These are phyloP conservation scores for Lasioglossum zephyrum DNA, from an alignment of 2,888 invertebrate species.

Conservation along the genomic window DNA sequence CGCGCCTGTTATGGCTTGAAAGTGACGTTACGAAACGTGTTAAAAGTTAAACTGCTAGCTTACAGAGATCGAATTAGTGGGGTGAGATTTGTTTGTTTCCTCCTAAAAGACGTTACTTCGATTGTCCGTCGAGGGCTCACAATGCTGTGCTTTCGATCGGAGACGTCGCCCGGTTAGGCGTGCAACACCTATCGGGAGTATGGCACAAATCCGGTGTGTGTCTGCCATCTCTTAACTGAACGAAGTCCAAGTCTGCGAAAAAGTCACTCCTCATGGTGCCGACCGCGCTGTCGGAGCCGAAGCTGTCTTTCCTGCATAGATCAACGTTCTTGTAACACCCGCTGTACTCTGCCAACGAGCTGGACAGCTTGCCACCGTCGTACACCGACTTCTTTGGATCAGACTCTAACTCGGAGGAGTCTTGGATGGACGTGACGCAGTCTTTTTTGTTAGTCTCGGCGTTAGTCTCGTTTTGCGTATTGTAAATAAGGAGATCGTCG, in stretches of 20 bases:
- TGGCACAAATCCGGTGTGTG: slow-evolving; percentile 77
- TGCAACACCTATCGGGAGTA: slow-evolving; percentile 76
- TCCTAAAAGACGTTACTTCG: slow-evolving; percentile 38
- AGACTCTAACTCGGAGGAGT: slow-evolving; percentile 40
- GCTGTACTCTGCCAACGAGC: slow-evolving; percentile 70
- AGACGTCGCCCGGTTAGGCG: slow-evolving; percentile 77
- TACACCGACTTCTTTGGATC: slow-evolving; percentile 59
- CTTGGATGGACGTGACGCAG: slow-evolving; percentile 40
- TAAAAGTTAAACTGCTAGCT: slow-evolving; percentile 36
- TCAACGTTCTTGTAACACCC: slow-evolving; percentile 74
- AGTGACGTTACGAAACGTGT: slow-evolving; percentile 24
- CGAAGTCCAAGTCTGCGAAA: slow-evolving; percentile 81
- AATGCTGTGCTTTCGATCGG: slow-evolving; percentile 82
- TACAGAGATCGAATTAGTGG: slow-evolving; percentile 68
- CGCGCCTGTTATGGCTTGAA: background rate
- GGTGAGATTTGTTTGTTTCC: slow-evolving; percentile 47
- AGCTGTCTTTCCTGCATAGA: slow-evolving; percentile 80
- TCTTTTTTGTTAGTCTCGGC: slow-evolving; percentile 40
- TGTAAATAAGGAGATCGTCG: slow-evolving; percentile 61
- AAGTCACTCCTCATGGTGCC: slow-evolving; percentile 83
- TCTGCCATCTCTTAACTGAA: slow-evolving; percentile 76
- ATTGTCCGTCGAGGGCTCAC: slow-evolving; percentile 63
- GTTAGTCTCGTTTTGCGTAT: slow-evolving; percentile 39
- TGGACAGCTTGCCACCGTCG: slow-evolving; percentile 61
- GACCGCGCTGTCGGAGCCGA: slow-evolving; percentile 81